A percentile compares a stretch with the other conserved stretches of the same genome.
Conservation (phyloP, 2,888 invertebrate genomes). For the Megamerina dolium region DNA sequence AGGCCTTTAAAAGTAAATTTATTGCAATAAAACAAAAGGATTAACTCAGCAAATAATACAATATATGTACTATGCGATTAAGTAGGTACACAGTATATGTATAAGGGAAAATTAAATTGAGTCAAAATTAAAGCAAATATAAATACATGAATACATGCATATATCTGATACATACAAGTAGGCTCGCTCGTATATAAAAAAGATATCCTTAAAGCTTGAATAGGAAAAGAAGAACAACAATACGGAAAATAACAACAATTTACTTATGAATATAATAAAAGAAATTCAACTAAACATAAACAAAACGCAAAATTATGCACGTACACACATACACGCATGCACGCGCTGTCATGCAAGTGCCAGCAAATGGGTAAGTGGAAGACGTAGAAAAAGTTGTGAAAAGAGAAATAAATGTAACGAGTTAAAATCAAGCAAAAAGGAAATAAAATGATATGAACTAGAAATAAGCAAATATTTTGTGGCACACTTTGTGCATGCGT, state of each 20-base stretch:
- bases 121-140: neutral
- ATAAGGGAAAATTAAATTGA: no score
- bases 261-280: no score
- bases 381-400: no score
- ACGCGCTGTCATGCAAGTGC: no score
- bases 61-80: neutral
- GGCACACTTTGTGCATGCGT: no score
- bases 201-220: no score
- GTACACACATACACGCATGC: no score
- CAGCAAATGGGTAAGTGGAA: no score
- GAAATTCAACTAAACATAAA: slow-evolving; percentile 39
- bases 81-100: neutral
- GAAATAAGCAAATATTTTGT: slow-evolving; percentile 40
- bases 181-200: no score
- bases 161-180: neutral
- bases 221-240: no score
- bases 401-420: slow-evolving; percentile 31
- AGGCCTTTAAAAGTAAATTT: slow-evolving; percentile 39
- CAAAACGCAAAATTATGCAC: slow-evolving; percentile 39
- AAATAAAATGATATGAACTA: slow-evolving; percentile 36
- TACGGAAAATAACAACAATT: no score
- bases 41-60: slow-evolving; percentile 22
- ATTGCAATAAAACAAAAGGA: slow-evolving; percentile 40
- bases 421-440: slow-evolving; percentile 20
- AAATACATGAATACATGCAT: neutral